These are phyloP conservation scores for Hyaena hyaena DNA, from an alignment of 2,113 vertebrate genomes.

Conservation along the genomic window DNA sequence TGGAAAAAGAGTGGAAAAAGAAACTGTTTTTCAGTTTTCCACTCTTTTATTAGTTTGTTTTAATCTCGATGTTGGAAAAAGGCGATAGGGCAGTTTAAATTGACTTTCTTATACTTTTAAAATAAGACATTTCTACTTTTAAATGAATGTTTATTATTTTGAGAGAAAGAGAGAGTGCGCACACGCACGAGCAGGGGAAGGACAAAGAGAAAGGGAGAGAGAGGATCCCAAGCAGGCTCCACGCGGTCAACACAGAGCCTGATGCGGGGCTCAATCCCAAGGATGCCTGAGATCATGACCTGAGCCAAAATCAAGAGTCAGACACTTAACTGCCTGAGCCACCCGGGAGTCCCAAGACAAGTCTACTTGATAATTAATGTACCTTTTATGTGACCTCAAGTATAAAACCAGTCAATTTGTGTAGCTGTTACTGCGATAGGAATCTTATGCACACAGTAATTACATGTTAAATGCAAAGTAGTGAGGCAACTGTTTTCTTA, in stretches of 20 bases:
- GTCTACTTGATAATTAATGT: constrained; percentile 88
- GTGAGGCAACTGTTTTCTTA: constrained; percentile 84
- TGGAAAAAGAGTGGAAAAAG: no score
- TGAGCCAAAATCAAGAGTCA: no score
- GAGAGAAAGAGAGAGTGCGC: no score
- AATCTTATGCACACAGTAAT: constrained; percentile 86
- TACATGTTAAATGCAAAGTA: constrained; percentile 87
- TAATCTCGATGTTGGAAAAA: constrained; percentile 70
- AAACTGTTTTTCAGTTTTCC: constrained; percentile 67
- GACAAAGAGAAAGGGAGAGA: no score
- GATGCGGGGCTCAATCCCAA: no score
- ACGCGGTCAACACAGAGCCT: no score
- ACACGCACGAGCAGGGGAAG: no score
- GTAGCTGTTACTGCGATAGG: constrained; percentile 86
- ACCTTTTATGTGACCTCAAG: constrained; percentile 87
- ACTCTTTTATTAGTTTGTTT: constrained; percentile 67
- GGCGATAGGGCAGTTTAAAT: constrained; percentile 86
- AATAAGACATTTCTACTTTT: constrained; percentile 60
- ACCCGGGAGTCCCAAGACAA: constrained; percentile 50
- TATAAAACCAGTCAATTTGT: constrained; percentile 86
- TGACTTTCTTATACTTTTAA: constrained; percentile 85
- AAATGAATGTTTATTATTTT: no score
- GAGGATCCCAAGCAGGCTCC: no score
- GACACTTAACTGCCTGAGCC: no score
- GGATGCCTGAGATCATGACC: no score